Evolutionary conservation across 2,797 vertebrate species (phyloP).

Genomic region (Emys orbicularis): DNA sequence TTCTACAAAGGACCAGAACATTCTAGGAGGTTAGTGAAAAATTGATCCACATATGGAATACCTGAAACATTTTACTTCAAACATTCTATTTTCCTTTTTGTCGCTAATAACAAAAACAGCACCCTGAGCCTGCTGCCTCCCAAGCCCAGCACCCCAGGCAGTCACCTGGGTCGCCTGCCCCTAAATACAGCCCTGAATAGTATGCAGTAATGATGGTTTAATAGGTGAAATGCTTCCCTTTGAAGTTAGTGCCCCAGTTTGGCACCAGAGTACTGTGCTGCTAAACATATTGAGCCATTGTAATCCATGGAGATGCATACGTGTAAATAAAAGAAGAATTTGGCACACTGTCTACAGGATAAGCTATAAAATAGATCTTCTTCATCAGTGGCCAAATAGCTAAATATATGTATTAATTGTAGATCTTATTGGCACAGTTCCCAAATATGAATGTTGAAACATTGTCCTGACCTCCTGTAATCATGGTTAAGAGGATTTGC

Average conservation of each 20-base stretch:
- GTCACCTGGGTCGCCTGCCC: no score
- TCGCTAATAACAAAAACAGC: no score
- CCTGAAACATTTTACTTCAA: no score
- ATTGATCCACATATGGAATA: no score
- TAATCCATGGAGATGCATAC: not conserved
- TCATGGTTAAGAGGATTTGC: constrained; percentile 81
- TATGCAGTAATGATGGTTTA: not conserved
- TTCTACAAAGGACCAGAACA: no score
- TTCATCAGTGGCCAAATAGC: constrained; percentile 75
- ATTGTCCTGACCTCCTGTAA: constrained; percentile 75
- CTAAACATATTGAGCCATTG: constrained; percentile 52
- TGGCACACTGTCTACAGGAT: constrained; percentile 39
- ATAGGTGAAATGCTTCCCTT: not conserved
- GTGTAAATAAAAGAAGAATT: constrained; percentile 35
- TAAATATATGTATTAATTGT: constrained; percentile 74
- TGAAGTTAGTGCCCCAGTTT: not conserved
- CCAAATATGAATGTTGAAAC: constrained; percentile 79
- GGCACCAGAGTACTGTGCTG: not conserved
- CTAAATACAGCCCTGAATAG: not conserved
- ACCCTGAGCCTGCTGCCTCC: no score
- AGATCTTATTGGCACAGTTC: constrained; percentile 81
- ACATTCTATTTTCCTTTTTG: no score
- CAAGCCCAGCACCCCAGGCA: no score
- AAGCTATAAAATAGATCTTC: constrained; percentile 67
- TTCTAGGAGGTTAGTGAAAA: no score